Base-by-base conservation (phyloP, 2,113 vertebrate species). In the Patagioenas fasciata region DNA sequence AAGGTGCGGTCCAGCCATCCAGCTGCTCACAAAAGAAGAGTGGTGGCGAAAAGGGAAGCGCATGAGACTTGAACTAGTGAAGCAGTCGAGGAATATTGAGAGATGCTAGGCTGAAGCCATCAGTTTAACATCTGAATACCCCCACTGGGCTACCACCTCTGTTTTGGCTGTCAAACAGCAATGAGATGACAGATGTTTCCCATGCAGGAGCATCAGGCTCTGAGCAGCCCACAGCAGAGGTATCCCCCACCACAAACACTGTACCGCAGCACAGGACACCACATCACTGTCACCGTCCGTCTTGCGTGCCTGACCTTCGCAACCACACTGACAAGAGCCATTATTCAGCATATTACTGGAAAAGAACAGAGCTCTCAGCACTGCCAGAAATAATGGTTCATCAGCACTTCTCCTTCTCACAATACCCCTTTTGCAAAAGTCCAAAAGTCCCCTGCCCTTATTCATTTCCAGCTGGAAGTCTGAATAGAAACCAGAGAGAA, bases 11-110 rank as follows among this genome's bases (percentile, higher is more conserved):
- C 47, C 73, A 56, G 32, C 34, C 69, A 66, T 38, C 16, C 13
- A 34, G 10, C 31, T 15, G 18, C 54, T 25, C 54, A 29, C 1
- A 0, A 20, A 36, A 74, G 53, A 40, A 44, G 42, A 44, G 29
- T 6, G 0, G 18, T 9, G 7, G 47, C 1, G 1, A 80, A 85
- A 21, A 0, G 10, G 21, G 21, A 92, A 72, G 42, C 36, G 65
- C 1, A 0, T 15, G 23, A 50, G 32, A 51, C 19, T 28, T 56
- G 32, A 81, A 42, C 13, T 13, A 75, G 23, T 6, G 5, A 40
- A 48, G 65, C 32, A 51, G 19, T n/a, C 5, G 2, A 66, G 31
- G 48, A 78, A 93, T 29, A 23, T 38, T 42, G 31, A 56, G 47
- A 84, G 58, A n/a, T 29, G 14, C 36, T 15, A 57, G 32, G 26